Percentiles rank a stretch among this genome's conserved stretches.
These are phyloP conservation scores for Orchesella flavescens DNA, from an alignment of 2,888 invertebrate genomes.

Conservation along the genomic window DNA sequence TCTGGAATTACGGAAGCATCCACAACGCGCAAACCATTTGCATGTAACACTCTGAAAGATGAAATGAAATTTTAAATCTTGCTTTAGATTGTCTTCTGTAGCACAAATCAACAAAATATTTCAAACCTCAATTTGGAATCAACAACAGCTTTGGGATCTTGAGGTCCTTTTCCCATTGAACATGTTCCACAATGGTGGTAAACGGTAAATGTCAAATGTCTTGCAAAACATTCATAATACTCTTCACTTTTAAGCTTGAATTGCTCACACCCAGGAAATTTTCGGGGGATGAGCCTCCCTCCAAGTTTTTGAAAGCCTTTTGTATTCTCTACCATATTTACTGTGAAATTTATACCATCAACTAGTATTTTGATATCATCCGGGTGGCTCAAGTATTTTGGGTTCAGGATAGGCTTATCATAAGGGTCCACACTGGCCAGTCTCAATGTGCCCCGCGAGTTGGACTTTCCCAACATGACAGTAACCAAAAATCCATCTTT, in stretches of 20 bases:
- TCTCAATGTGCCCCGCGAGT: conserved; percentile 55
- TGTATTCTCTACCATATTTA: conserved; percentile 52
- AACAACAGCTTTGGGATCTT: conserved; percentile 60
- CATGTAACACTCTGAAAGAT: no score
- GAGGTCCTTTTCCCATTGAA: conserved; percentile 52
- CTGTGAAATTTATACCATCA: conserved; percentile 63
- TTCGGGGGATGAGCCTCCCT: conserved; percentile 46
- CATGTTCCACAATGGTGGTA: conserved; percentile 59
- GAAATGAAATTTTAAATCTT: no score
- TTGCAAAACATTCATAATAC: conserved; percentile 63
- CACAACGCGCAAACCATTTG: conserved; percentile 31
- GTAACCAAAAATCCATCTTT: conserved; percentile 57
- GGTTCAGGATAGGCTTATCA: conserved; percentile 55
- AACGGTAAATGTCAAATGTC: conserved; percentile 59
- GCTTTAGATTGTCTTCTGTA: no score
- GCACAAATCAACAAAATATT: no score
- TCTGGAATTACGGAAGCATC: conserved; percentile 53
- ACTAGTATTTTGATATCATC: conserved; percentile 59
- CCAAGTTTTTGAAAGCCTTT: conserved; percentile 55
- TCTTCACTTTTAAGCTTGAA: conserved; percentile 32
- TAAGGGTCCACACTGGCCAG: conserved; percentile 51
- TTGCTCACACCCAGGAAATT: conserved; percentile 63
- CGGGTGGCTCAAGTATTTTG: conserved; percentile 32
- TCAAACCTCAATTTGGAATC: conserved; percentile 63
- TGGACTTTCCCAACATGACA: conserved; percentile 42